Evolutionary conservation across 2,113 vertebrate species (phyloP).

Genomic region (Channa maculata): DNA sequence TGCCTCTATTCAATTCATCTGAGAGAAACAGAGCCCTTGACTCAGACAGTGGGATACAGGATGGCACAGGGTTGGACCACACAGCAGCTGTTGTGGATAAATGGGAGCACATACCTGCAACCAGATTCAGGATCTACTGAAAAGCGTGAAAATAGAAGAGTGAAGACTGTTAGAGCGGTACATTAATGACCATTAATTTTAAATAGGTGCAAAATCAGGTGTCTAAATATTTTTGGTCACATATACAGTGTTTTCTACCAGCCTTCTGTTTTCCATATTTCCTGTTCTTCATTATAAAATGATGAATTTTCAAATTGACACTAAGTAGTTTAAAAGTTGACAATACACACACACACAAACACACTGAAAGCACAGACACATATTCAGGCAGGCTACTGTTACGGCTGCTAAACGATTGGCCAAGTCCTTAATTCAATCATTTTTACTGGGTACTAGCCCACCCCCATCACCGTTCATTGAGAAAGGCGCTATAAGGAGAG

Average conservation of each 20-base stretch:
- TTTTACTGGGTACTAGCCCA: conserved; percentile 71
- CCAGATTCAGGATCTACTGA: background rate
- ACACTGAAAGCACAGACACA: conserved; percentile 5
- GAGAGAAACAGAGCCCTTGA: no score
- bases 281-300: background rate
- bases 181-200: background rate
- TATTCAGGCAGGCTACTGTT: conserved; percentile 27
- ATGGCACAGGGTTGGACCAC: background rate
- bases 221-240: no score
- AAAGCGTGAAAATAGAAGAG: background rate
- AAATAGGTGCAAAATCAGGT: no score
- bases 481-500: conserved; percentile 90
- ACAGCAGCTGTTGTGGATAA: background rate
- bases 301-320: no score
- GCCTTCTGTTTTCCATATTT: background rate
- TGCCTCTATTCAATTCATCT: no score
- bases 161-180: background rate
- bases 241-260: no score
- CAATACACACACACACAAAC: background rate
- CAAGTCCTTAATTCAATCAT: conserved; percentile 89
- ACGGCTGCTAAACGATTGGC: conserved; percentile 88
- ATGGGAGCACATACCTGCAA: background rate
- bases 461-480: conserved; percentile 85
- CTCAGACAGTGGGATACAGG: no score
- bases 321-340: background rate